Evolutionary conservation across 2,888 invertebrate genomes (phyloP).

Genomic region (Atethmia centrago): DNA sequence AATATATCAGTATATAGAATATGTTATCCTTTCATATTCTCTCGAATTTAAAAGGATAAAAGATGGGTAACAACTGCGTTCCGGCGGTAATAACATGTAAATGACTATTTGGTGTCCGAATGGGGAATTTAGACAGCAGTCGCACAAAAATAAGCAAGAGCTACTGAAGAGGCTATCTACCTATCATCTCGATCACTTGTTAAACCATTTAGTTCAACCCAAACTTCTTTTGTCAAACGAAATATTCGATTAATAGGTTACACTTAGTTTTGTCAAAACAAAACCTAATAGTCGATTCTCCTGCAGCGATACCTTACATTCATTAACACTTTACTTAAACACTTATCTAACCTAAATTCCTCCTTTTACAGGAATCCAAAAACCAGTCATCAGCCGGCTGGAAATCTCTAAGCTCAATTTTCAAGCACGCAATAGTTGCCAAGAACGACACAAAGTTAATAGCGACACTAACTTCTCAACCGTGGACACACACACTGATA

Average conservation of each 20-base stretch:
- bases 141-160: no score
- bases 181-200: background rate
- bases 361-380: conserved; percentile 76
- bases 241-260: background rate
- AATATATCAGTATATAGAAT: background rate
- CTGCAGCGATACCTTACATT: background rate
- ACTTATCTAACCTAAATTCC: background rate
- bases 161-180: background rate
- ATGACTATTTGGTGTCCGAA: no score
- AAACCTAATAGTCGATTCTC: background rate
- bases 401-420: conserved; percentile 84
- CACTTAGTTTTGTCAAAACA: background rate
- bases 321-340: no score
- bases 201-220: background rate
- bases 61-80: background rate
- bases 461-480: conserved; percentile 82
- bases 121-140: no score
- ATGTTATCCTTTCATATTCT: background rate
- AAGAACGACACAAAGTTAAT: conserved; percentile 82
- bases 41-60: background rate
- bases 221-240: background rate
- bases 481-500: conserved; percentile 84
- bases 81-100: background rate
- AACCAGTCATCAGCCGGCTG: conserved; percentile 82
- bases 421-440: conserved; percentile 82